Evolutionary conservation across 2,888 invertebrate species (phyloP).

Genomic region (Pristionchus arcanus): DNA sequence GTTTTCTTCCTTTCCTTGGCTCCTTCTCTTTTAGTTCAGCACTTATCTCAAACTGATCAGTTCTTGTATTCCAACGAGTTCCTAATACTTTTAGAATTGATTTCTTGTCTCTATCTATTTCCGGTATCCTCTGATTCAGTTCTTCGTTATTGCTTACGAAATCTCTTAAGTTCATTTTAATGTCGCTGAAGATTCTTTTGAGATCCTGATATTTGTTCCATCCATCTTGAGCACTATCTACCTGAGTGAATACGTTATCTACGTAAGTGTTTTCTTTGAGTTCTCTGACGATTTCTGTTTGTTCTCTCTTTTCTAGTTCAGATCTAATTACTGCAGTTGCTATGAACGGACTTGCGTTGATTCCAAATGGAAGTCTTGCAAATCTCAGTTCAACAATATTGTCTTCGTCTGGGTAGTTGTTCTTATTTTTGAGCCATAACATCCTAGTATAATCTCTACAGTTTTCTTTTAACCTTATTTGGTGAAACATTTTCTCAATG

Average conservation of each 20-base stretch:
- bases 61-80: constrained; percentile 47
- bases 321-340: constrained; percentile 24
- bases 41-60: constrained; percentile 42
- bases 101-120: constrained; percentile 29
- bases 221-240: not conserved
- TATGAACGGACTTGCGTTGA: constrained; percentile 60
- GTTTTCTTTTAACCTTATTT: no score
- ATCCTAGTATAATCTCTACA: constrained; percentile 61
- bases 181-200: constrained; percentile 26
- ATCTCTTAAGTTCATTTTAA: constrained; percentile 61
- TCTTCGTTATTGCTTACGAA: constrained; percentile 55
- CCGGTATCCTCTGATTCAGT: constrained; percentile 18
- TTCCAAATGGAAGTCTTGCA: constrained; percentile 62
- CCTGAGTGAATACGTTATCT: constrained; percentile 54
- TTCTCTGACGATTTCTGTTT: not conserved
- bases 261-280: constrained; percentile 52
- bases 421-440: constrained; percentile 58
- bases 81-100: constrained; percentile 52
- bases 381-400: constrained; percentile 61
- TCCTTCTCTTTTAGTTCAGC: not conserved
- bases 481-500: constrained; percentile 65
- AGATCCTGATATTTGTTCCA: constrained; percentile 16
- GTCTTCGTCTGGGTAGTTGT: constrained; percentile 10
- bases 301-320: not conserved
- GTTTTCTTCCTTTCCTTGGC: not conserved